phyloP scores from a whole-genome alignment of 2,888 invertebrate species.

The Beris morrisii region DNA sequence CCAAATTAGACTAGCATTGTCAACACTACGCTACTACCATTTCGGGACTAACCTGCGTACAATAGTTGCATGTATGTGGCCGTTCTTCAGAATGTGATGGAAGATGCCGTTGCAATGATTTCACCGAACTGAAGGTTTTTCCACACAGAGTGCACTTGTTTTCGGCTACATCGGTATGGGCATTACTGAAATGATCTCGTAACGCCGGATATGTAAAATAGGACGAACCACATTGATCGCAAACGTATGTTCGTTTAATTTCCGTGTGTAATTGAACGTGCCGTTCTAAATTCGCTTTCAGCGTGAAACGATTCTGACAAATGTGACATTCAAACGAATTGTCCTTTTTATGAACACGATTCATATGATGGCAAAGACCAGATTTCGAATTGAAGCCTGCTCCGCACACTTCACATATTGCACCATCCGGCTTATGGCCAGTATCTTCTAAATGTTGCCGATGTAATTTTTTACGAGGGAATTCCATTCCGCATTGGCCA shows the following conservation, averaged over 20 bases:
- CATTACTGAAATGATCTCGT: conserved; percentile 55
- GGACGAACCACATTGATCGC: conserved; percentile 55
- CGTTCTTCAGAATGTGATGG: conserved; percentile 56
- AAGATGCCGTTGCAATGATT: conserved; percentile 53
- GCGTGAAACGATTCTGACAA: conserved; percentile 55
- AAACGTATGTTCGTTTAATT: conserved; percentile 55
- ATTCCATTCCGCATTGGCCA: conserved; percentile 53
- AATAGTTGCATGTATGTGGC: conserved; percentile 54
- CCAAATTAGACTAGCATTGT: neutral
- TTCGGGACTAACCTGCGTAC: conserved; percentile 50
- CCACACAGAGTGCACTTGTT: conserved; percentile 55
- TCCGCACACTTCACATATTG: conserved; percentile 56
- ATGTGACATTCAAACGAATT: conserved; percentile 56
- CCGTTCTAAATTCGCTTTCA: conserved; percentile 55
- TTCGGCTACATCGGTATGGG: conserved; percentile 54
- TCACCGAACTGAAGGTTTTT: conserved; percentile 53
- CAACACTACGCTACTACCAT: neutral
- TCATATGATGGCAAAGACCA: conserved; percentile 55
- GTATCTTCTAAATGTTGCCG: conserved; percentile 54
- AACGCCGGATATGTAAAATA: conserved; percentile 56
- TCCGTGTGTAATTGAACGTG: conserved; percentile 56
- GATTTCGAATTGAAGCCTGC: conserved; percentile 54
- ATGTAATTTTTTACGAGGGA: conserved; percentile 53
- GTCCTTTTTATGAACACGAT: conserved; percentile 54
- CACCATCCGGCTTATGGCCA: conserved; percentile 55